A percentile compares a stretch with the other conserved stretches of the same genome.
These are phyloP conservation scores for Hydractinia symbiolongicarpus DNA, from an alignment of 30 jellyfish, hydroid and myxozoan genomes.

Conservation along the genomic window DNA sequence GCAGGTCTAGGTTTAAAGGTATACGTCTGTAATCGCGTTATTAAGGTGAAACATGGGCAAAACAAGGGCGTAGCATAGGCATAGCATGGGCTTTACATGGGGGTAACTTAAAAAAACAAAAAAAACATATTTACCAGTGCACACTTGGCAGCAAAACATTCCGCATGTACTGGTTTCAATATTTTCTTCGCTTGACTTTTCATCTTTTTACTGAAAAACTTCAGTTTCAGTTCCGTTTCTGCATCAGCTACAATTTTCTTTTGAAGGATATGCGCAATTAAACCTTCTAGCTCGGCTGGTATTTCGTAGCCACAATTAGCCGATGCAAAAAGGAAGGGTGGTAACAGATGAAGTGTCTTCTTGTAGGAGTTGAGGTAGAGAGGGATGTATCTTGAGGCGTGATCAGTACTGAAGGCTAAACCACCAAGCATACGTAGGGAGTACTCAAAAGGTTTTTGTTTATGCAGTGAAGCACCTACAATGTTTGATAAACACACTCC, in stretches of 20 bases:
- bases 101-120: no score
- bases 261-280: neutral
- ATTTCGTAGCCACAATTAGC: neutral
- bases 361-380: neutral
- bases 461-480: neutral
- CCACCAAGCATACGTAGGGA: slow-evolving; percentile 16
- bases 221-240: neutral
- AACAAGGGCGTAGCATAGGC: no score
- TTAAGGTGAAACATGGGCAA: no score
- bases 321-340: neutral
- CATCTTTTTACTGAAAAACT: slow-evolving; percentile 1
- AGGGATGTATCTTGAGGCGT: neutral
- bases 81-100: no score
- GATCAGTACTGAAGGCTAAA: neutral
- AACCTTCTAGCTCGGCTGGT: neutral
- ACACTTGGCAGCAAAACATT: neutral
- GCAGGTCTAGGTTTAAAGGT: no score
- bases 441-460: neutral
- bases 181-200: neutral
- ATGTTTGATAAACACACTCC: neutral
- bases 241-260: neutral
- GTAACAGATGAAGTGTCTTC: slow-evolving; percentile 1
- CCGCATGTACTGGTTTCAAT: neutral
- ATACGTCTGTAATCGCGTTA: no score
- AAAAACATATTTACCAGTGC: no score